Conservation (phyloP, 1,140 invertebrate genomes). For the Eupristina koningsbergeri region DNA sequence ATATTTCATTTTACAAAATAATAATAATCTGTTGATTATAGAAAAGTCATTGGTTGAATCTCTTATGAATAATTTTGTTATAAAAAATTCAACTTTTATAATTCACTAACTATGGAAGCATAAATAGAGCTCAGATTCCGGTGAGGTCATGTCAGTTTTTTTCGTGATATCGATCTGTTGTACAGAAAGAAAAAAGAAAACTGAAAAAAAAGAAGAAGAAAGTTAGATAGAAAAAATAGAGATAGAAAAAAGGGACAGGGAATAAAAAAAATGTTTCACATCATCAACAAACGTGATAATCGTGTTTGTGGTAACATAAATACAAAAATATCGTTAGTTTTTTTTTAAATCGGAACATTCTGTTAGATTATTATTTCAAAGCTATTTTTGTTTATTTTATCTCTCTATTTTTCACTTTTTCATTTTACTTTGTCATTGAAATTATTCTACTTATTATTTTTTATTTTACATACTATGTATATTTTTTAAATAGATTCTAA, state of each 20-base stretch:
- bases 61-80: background rate
- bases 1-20: no score
- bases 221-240: background rate
- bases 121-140: background rate
- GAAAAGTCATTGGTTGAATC: no score
- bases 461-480: no score
- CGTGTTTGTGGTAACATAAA: slow-evolving; percentile 21
- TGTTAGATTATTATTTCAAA: slow-evolving; percentile 53
- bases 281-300: background rate
- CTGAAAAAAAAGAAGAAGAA: background rate
- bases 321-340: slow-evolving; percentile 52
- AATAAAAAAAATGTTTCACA: background rate
- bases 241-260: background rate
- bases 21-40: no score
- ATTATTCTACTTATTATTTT: no score
- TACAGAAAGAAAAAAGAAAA: background rate
- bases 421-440: no score
- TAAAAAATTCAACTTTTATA: background rate
- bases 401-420: no score
- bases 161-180: slow-evolving; percentile 32
- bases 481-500: no score
- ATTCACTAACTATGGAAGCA: background rate
- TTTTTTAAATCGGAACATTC: slow-evolving; percentile 16
- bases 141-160: slow-evolving; percentile 1
- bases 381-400: no score